Percentiles rank a stretch among this genome's conserved stretches.
Evolutionary conservation across 2,888 invertebrate genomes (phyloP).

Genomic region (Opisthograptis luteolata): DNA sequence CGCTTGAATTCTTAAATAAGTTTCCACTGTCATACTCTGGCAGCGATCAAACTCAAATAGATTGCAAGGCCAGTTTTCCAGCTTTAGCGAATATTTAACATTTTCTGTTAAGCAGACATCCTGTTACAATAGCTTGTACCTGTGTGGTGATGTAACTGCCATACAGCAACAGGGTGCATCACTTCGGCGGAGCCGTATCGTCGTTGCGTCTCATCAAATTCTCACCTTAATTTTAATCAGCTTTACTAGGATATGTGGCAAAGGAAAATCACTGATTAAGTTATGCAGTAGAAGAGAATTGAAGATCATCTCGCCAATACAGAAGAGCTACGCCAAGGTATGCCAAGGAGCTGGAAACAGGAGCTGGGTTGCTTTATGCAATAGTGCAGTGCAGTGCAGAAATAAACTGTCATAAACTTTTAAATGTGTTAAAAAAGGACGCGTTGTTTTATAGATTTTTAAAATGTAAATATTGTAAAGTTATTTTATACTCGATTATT

Average conservation of each 20-base stretch:
- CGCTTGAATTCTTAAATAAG: slow-evolving; percentile 94
- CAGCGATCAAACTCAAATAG: slow-evolving; percentile 89
- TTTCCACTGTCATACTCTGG: slow-evolving; percentile 90
- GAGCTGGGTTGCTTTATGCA: slow-evolving; percentile 31
- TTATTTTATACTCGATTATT: slow-evolving; percentile 27
- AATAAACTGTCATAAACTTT: slow-evolving; percentile 36
- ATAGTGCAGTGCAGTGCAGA: slow-evolving; percentile 37
- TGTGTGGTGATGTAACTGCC: slow-evolving; percentile 75
- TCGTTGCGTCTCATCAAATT: slow-evolving; percentile 56
- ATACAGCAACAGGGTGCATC: slow-evolving; percentile 53
- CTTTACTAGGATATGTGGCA: slow-evolving; percentile 68
- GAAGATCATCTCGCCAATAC: slow-evolving; percentile 35
- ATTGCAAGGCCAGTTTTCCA: slow-evolving; percentile 94
- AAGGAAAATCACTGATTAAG: slow-evolving; percentile 51
- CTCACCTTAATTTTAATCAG: slow-evolving; percentile 69
- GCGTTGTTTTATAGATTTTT: slow-evolving; percentile 29
- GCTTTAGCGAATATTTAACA: slow-evolving; percentile 84
- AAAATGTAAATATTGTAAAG: slow-evolving; percentile 40
- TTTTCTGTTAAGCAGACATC: slow-evolving; percentile 70
- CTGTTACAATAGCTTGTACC: slow-evolving; percentile 64
- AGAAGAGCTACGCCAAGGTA: slow-evolving; percentile 38
- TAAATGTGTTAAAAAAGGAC: slow-evolving; percentile 32
- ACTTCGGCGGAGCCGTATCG: slow-evolving; percentile 49
- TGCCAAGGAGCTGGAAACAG: slow-evolving; percentile 29
- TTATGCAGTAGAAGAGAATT: slow-evolving; percentile 53